Conservation (phyloP, 2,113 vertebrate species). For the Anhinga rufa region DNA sequence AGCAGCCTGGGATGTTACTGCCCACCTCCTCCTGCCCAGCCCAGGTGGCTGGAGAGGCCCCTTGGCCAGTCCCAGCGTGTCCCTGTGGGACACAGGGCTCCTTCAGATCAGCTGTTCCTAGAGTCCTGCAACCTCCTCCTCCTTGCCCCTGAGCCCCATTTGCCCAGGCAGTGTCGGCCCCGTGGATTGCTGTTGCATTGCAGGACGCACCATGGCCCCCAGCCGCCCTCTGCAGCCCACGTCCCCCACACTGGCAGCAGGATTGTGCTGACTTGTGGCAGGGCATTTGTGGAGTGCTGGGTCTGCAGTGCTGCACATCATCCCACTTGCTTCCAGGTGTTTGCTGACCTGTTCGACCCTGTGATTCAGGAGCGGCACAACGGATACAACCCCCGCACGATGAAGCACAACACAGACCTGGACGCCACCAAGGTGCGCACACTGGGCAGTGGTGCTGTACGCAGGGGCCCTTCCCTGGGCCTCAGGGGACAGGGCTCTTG, state of each 20-base stretch:
- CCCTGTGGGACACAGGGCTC: neutral
- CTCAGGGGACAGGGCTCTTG: neutral
- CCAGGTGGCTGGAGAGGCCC: neutral
- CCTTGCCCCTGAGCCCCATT: no score
- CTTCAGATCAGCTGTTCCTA: neutral
- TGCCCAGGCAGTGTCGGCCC: accelerated
- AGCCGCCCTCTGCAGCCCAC: neutral
- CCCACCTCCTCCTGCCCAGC: neutral
- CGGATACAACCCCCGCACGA: conserved; percentile 86
- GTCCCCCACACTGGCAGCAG: accelerated
- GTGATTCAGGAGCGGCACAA: conserved; percentile 96
- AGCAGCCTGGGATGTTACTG: neutral
- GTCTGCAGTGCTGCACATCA: neutral
- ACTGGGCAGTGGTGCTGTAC: accelerated
- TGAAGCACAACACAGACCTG: conserved; percentile 92
- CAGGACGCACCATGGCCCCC: neutral
- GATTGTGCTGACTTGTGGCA: neutral
- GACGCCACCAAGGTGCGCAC: conserved; percentile 84
- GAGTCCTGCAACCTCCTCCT: neutral
- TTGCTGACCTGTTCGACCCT: conserved; percentile 87
- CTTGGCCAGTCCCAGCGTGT: neutral
- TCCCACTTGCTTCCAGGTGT: conserved; percentile 75
- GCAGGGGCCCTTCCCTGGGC: accelerated
- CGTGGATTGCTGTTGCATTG: neutral
- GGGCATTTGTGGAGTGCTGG: neutral